Percentiles rank a stretch among this genome's conserved stretches.
These are phyloP conservation scores for Caranx ignobilis DNA, from an alignment of 2,113 vertebrate genomes.

Conservation along the genomic window DNA sequence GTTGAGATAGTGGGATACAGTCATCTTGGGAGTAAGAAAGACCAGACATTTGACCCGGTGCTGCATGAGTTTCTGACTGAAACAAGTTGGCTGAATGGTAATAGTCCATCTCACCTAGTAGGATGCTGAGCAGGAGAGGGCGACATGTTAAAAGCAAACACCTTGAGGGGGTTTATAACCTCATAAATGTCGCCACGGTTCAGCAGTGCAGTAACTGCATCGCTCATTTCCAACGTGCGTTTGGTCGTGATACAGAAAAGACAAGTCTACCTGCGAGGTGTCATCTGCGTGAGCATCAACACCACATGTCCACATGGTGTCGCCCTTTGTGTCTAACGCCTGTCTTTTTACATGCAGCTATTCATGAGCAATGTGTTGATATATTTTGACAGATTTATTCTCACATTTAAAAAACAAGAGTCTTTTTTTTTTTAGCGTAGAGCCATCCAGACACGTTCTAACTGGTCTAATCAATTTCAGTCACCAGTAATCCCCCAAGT, in stretches of 20 bases:
- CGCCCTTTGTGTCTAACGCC: slow-evolving; percentile 49
- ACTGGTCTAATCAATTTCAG: not conserved
- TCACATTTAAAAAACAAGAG: not conserved
- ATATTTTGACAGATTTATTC: not conserved
- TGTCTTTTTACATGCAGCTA: not conserved
- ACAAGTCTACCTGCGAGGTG: slow-evolving; percentile 13
- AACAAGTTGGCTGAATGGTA: not conserved
- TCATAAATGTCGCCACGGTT: not conserved
- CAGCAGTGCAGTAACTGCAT: not conserved
- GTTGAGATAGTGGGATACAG: not conserved
- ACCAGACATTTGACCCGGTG: slow-evolving; percentile 2
- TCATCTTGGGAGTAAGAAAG: slow-evolving; percentile 16
- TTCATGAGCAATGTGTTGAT: not conserved
- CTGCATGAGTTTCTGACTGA: not conserved
- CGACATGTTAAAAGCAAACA: too few species aligned
- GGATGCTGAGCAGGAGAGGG: not conserved
- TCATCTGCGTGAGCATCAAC: slow-evolving; percentile 16
- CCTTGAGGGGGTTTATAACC: not conserved
- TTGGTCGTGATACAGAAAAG: not conserved
- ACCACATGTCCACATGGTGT: slow-evolving; percentile 63
- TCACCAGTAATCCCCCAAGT: not conserved
- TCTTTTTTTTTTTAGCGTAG: not conserved
- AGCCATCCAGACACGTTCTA: not conserved
- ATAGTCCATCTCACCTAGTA: not conserved
- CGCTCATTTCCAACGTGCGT: not conserved